Percentiles rank a stretch among this genome's conserved stretches.
Evolutionary conservation across 2,888 invertebrate species (phyloP).

Genomic region (Brenthis hecate): DNA sequence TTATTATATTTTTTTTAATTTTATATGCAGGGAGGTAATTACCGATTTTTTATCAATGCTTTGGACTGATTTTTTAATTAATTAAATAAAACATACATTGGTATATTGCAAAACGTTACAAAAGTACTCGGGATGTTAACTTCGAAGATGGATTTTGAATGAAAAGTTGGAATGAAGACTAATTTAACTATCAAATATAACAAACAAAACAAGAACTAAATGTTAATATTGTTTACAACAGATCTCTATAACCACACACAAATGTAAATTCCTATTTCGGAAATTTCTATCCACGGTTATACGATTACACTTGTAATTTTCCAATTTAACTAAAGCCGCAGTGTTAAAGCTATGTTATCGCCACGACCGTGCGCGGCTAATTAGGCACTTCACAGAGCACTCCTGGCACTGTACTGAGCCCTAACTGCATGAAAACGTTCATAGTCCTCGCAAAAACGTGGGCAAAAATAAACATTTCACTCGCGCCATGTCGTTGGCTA

Average conservation of each 20-base stretch:
- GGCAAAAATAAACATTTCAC: constrained; percentile 28
- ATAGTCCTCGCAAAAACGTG: neutral
- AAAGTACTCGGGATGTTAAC: no score
- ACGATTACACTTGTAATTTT: constrained; percentile 20
- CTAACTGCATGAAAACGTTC: constrained; percentile 15
- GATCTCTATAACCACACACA: neutral
- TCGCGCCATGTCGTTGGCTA: constrained; percentile 10
- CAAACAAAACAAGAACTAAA: constrained; percentile 3
- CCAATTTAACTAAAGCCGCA: constrained; percentile 12
- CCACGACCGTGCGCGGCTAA: constrained; percentile 18
- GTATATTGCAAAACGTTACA: no score
- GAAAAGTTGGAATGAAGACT: no score
- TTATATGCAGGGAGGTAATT: no score
- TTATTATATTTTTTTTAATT: no score
- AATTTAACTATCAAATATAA: neutral
- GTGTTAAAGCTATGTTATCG: constrained; percentile 23
- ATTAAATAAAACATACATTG: no score
- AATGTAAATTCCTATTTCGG: constrained; percentile 8
- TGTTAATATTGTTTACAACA: neutral
- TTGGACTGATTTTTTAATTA: no score
- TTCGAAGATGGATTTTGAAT: no score
- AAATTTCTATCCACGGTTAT: neutral
- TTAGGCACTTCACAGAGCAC: constrained; percentile 23
- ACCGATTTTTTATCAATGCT: no score
- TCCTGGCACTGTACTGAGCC: constrained; percentile 22